Evolutionary conservation across 2,113 vertebrate species (phyloP), one percentile per base, ranked within the genome.

Genomic region (Percina caprodes): DNA sequence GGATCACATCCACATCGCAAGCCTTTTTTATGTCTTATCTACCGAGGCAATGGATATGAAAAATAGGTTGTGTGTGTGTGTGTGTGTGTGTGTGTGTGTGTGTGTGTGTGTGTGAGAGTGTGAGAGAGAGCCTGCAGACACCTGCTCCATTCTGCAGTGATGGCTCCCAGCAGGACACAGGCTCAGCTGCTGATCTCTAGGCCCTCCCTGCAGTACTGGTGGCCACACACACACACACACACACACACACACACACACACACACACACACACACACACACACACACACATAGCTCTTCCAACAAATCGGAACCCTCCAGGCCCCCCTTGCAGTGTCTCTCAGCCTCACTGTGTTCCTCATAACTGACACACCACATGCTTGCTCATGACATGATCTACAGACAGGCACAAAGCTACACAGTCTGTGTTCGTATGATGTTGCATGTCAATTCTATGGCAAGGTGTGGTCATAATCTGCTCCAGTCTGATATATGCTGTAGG

Each of bases 151-250:
- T 91, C 89, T 91, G 92, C 88, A 92, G 93, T 89, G 91, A 94
- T 88, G 88, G 82, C 83, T 94, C 94, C 94, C 95, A 90, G 86
- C 73, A 91, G 92, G 93, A 93, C 88, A 72, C 74, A 88, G 92
- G 90, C 92, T 95, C 94, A 95, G 94, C 94, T 95, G 94, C 93
- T 93, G 91, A 90, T 90, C 91, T 92, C 92, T 87, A 87, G 89
- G 93, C 89, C 88, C 91, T 87, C 89, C 93, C 90, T 89, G 91
- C 88, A 93, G 93, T 90, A 91, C 90, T 89, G 90, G 89, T 90
- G 88, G 92, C 91, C 86, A 54, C 35, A 61, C 26, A 56, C 55
- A 26, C 46, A 46, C 63, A 42, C 26, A 26, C 48, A 21, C 56
- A 55, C 33, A 71, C 48, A 70, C 76, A 61, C 42, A 68, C 60